Base-by-base conservation (phyloP, 1,140 invertebrate genomes). In the Danaus plexippus region DNA sequence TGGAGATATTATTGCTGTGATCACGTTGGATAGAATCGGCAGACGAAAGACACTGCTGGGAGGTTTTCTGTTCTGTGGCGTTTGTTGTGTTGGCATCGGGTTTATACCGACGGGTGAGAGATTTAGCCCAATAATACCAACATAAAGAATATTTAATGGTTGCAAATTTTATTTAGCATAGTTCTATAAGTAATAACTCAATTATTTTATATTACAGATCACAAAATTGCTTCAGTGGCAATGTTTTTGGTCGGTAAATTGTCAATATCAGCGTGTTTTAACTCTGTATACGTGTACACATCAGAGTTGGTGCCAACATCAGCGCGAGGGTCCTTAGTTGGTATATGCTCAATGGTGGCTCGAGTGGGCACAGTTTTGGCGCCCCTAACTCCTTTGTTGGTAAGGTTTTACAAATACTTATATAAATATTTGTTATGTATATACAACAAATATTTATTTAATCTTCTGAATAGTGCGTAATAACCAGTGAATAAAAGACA, bases 181-280 rank as follows among this genome's bases (percentile, higher is more conserved):
- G 11, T 45, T 18, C n/a, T 11, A 11, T 46, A 11, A 22, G 43
- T 32, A 47, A 47, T 10, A 43, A 41, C 18, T 22, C 41, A 13
- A 9, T 15, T 32, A 5, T 60, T 48, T 9, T 41, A 44, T 57
- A 10, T 53, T 44, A 22, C 46, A 64, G 62, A 56, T 47, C 47
- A 59, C 47, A 47, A 52, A 12, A 51, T 44, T 18, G 13, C 47
- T 1, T 47, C 54, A n/a, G 40, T 56, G 11, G 12, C 46, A 7
- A 42, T 65, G 9, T 65, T 61, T n/a, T 43, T 65, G 32, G 12
- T 61, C 1, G 60, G 63, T 11, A 65, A 65, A 46, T 53, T 56
- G 45, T 52, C 53, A 2, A 58, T 59, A 47, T 55, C 63, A 2
- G 60, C 54, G 5, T 61, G 55, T 40, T 65, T 61, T 47, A 65